These are phyloP conservation scores for Scomber japonicus DNA, from an alignment of 2,113 vertebrate species.

Conservation along the genomic window DNA sequence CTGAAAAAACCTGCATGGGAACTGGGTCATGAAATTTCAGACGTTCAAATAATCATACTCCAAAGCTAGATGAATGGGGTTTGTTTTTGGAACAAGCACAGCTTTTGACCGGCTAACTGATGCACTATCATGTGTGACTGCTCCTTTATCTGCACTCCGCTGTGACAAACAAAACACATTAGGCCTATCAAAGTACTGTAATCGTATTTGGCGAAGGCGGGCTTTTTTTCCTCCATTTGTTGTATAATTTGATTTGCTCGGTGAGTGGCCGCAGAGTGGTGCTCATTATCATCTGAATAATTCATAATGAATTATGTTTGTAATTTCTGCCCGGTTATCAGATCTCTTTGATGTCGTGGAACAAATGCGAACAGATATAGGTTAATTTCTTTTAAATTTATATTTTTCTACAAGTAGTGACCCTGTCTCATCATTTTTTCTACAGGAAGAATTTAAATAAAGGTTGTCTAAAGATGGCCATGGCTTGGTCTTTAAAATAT, in stretches of 20 bases:
- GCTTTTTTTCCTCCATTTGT: slow-evolving; percentile 43
- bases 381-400: slow-evolving; percentile 44
- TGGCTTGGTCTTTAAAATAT: not conserved
- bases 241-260: slow-evolving; percentile 67
- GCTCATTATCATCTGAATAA: slow-evolving; percentile 66
- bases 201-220: slow-evolving; percentile 50
- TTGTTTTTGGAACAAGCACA: slow-evolving; percentile 39
- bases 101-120: slow-evolving; percentile 49
- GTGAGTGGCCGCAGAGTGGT: slow-evolving; percentile 49
- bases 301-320: slow-evolving; percentile 60
- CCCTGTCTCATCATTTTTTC: slow-evolving; percentile 9
- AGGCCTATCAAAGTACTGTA: slow-evolving; percentile 62
- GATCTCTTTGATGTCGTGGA: slow-evolving; percentile 43
- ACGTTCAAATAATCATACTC: slow-evolving; percentile 56
- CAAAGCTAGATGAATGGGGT: slow-evolving; percentile 50
- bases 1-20: slow-evolving; percentile 62
- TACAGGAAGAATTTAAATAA: slow-evolving; percentile 5
- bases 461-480: not conserved
- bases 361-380: slow-evolving; percentile 33
- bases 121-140: slow-evolving; percentile 46
- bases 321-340: slow-evolving; percentile 41
- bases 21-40: slow-evolving; percentile 66
- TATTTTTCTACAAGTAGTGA: not conserved
- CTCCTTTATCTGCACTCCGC: slow-evolving; percentile 51
- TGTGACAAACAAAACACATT: slow-evolving; percentile 65